These are phyloP conservation scores for Chrysogorgia sp. DNA, from an alignment of 92 coral and sea anemone genomes.

Conservation along the genomic window DNA sequence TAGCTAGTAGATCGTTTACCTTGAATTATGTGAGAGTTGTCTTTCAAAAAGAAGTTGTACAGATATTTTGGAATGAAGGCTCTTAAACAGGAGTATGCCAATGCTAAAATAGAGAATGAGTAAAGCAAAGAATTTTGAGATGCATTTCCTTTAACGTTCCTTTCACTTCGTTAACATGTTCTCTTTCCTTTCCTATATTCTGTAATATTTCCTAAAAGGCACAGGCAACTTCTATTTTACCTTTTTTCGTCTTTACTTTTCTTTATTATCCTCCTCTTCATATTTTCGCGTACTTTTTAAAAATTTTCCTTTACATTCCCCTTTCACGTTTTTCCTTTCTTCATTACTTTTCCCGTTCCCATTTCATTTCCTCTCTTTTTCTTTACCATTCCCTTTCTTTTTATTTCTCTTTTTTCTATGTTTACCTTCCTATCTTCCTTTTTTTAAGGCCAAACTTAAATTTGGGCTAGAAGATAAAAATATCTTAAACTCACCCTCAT, in stretches of 20 bases:
- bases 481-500: constrained; percentile 74
- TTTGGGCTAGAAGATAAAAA: no score
- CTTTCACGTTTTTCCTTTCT: not conserved
- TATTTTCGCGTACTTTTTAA: not conserved
- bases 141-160: not conserved
- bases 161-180: not conserved
- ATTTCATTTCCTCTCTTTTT: not conserved
- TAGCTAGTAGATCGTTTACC: constrained; percentile 50
- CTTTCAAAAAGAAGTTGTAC: constrained; percentile 89
- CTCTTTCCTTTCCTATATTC: not conserved
- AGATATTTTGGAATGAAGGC: constrained; percentile 93
- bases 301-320: no score
- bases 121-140: not conserved
- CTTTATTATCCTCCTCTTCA: not conserved
- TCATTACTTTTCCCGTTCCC: not conserved
- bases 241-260: not conserved
- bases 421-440: not conserved
- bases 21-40: constrained; percentile 95
- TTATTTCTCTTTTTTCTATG: not conserved
- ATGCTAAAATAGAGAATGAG: constrained; percentile 56
- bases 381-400: not conserved
- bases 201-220: not conserved
- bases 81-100: constrained; percentile 80
- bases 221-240: not conserved
- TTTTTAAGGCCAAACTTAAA: no score